Evolutionary conservation across 2,888 invertebrate species (phyloP), one percentile per base, ranked within the genome.

Genomic region (Coleophora deauratella): DNA sequence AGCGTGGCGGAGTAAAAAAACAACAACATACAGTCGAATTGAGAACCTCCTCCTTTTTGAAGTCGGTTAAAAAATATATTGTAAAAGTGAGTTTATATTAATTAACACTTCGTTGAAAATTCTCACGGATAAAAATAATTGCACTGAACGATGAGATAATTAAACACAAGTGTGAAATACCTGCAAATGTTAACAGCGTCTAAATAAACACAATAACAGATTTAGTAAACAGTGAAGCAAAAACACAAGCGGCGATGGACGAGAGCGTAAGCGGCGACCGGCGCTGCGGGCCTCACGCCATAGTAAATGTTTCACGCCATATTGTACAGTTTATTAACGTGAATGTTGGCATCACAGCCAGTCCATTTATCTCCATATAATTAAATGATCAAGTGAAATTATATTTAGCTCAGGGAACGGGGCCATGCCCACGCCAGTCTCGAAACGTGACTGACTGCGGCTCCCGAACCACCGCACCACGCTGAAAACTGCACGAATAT

Each of bases 321-420:
- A 68, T 62, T 59, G 70, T 72, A 65, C 64, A 68, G 66, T 74
- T 73, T 79, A 75, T 72, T 77, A 75, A 72, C 72, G 70, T 64
- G 54, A 69, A 75, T 65, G 74, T 74, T 77, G 76, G 74, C 80
- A 73, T 78, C 72, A 62, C 64, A 66, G 60, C 65, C 66, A 62
- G 66, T 65, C 72, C 72, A 82, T 84, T 82, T 78, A 84, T 84
- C 82, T 82, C 75, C 73, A 81, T 80, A 81, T 82, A 84, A 82
- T 82, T 79, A 84, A 80, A 84, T 80, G 81, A 82, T 82, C 81
- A 81, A 84, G 79, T 75, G 72, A 84, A 77, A 74, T 74, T 84
- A 82, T 81, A 81, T 84, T 80, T 84, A 82, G 81, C 78, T 52
- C 64, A 70, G 72, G 72, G 80, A 84, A 81, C 64, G 76, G 68